Evolutionary conservation across 2,797 vertebrate genomes (phyloP), one percentile per base, ranked within the genome.

Genomic region (Hipposideros larvatus): DNA sequence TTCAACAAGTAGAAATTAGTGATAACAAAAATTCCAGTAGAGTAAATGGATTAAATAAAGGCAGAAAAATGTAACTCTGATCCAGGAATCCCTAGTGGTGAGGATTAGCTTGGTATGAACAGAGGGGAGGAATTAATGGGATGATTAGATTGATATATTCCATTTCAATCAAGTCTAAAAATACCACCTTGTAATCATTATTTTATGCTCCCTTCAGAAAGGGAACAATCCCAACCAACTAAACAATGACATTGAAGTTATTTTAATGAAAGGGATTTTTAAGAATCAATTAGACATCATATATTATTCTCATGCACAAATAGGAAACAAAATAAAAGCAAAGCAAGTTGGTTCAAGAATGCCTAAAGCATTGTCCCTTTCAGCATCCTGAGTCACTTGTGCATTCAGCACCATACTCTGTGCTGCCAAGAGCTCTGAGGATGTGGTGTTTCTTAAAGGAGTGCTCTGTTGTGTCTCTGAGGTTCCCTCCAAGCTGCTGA

Each of bases 161-260:
- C 65, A 94, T 66, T 92, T 84, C 37, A 74, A 19, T 55, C 19
- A 66, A 71, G 57, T 37, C 65, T 70, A 46, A 89, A 78, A 91
- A 74, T 7, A 65, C 21, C 22, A 21, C 14, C 43, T 8, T 26
- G 3, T 55, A 31, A 90, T 22, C 9, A 37, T 14, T 41, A 88
- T 57, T 93, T 96, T 82, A 95, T 21, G 37, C 10, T 94, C 14
- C 65, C 37, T 28, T 75, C 43, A 77, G 82, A 94, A 78, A 89
- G 48, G 63, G 86, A 55, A 65, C 37, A 19, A 43, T 26, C 11
- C 15, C 48, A 63, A 7, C 24, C n/a, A 84, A 43, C 7, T 34
- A 21, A 68, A 71, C 19, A 53, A 26, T 21, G 26, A 34, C 48
- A 21, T 13, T 43, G 84, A 63, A 59, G n/a, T 78, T 53, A 74